Evolutionary conservation across 1,140 invertebrate species (phyloP), one percentile per base, ranked within the genome.

Genomic region (Antheraea pernyi): DNA sequence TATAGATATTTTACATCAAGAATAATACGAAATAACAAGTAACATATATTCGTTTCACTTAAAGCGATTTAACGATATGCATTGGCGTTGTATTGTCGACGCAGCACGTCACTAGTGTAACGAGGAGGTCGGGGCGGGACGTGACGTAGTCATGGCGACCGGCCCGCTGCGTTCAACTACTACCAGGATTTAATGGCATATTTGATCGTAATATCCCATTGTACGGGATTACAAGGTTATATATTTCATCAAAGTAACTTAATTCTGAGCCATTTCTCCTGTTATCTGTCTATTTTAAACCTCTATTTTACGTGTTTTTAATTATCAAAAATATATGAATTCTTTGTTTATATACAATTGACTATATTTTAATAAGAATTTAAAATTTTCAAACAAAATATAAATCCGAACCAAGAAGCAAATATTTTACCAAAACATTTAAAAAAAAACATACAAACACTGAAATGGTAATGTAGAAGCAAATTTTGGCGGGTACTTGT

Each of bases 101-200:
- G 74, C 69, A 71, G 71, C 76, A 59, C 78, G 71, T 72, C 74
- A 71, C 78, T 76, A 74, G 19, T 19, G 67, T 77, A 71, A 80
- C 76, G 74, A 80, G 69, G 74, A 73, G 46, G 46, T 9, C 11
- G 70, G 68, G 72, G 70, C 60, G 9, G 42, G 68, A 75, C 76
- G 76, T 78, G 76, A 65, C 71, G 76, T 78, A 62, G 67, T 62
- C 67, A 78, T 78, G 67, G 46, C 67, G 68, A 76, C 67, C 67
- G 60, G 36, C 53, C 18, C 59, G 11, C 19, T 39, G 19, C 59
- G 53, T 9, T 48, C n/a, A 39, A 65, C 19, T 61, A 61, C 9
- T 61, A 36, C 19, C 19, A 61, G 30, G 19, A 61, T 61, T 61
- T 53, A 53, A 61, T 61, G 19, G 60, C 60, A 30, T 30, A 61